These are phyloP conservation scores for Pseudorasbora parva DNA, from an alignment of 2,113 vertebrate species.

Conservation along the genomic window DNA sequence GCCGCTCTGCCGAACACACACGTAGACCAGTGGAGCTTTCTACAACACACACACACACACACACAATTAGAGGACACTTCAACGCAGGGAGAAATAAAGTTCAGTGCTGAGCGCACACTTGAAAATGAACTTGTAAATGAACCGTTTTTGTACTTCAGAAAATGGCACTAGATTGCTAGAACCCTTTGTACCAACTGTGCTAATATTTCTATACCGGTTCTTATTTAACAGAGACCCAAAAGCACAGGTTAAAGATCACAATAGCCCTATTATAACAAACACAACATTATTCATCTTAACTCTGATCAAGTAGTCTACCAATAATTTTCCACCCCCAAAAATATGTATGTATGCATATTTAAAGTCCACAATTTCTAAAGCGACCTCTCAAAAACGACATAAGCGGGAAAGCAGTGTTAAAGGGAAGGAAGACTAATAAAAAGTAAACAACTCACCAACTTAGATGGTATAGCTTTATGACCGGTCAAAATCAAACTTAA, in stretches of 20 bases:
- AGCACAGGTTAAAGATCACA: background rate
- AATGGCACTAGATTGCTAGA: conserved; percentile 1
- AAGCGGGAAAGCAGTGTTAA: too few relatives aligned
- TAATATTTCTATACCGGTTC: background rate
- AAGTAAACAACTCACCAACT: too few relatives aligned
- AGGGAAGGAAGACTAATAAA: too few relatives aligned
- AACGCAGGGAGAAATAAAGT: background rate
- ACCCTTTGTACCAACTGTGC: background rate
- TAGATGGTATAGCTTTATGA: too few relatives aligned
- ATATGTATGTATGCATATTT: background rate
- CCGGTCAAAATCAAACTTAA: too few relatives aligned
- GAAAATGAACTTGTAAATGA: conserved; percentile 4
- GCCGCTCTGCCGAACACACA: conserved; percentile 79
- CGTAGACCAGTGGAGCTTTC: conserved; percentile 79
- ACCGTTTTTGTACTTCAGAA: conserved; percentile 24
- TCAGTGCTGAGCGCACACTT: background rate
- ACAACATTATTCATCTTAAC: background rate
- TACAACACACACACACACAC: conserved; percentile 58
- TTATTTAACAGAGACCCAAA: conserved; percentile 10
- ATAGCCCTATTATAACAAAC: background rate
- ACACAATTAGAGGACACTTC: conserved; percentile 49
- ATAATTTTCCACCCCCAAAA: background rate
- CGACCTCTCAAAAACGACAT: too few relatives aligned
- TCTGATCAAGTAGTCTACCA: background rate
- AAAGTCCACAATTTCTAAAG: background rate